phyloP scores from a whole-genome alignment of 2,113 vertebrate species.

The Dipodomys stephensi region DNA sequence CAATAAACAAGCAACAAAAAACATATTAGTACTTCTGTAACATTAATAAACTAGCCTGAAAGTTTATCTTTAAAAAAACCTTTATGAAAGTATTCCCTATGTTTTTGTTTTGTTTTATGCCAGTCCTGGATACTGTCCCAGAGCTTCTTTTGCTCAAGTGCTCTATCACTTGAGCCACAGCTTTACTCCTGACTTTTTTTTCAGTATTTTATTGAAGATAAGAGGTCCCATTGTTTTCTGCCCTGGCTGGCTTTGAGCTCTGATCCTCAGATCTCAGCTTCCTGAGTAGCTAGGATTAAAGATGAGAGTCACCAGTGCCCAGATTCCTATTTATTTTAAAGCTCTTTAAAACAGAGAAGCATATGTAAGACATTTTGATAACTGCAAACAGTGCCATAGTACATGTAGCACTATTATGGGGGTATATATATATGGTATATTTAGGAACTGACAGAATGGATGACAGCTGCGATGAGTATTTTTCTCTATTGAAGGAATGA shows the following conservation, averaged over 20 bases:
- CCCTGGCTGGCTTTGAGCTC: too few relatives aligned
- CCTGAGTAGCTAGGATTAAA: too few relatives aligned
- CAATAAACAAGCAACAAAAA: constrained; percentile 18
- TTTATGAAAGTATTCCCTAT: not conserved
- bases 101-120: too few relatives aligned
- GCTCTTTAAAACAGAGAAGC: not conserved
- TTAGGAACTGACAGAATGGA: not conserved
- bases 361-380: not conserved
- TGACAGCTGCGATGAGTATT: not conserved
- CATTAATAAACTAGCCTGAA: not conserved
- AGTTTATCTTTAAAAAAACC: not conserved
- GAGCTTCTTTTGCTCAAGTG: too few relatives aligned
- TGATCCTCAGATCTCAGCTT: too few relatives aligned
- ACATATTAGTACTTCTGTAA: not conserved
- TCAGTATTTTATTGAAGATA: too few relatives aligned
- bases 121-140: too few relatives aligned
- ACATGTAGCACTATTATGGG: too few relatives aligned
- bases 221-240: too few relatives aligned
- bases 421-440: not conserved
- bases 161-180: too few relatives aligned
- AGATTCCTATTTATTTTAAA: not conserved
- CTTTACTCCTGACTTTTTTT: too few relatives aligned
- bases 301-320: too few relatives aligned
- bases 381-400: not conserved
- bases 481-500: not conserved